A percentile compares a stretch with the other conserved stretches of the same genome.
Conservation (phyloP, 2,113 vertebrate species). For the Oreochromis spilurus region DNA sequence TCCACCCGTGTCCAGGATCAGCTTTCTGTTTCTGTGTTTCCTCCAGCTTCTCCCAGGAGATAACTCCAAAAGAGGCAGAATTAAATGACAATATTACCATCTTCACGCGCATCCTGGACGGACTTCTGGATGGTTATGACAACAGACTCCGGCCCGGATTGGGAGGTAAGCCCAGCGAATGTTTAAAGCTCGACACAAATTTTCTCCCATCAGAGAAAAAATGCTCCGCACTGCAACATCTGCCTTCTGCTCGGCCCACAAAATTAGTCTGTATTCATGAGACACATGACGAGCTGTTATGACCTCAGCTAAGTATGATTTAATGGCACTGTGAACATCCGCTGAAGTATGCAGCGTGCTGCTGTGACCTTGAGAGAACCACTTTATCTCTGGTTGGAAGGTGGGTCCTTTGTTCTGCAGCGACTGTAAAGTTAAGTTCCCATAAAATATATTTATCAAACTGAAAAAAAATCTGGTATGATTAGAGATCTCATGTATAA, state of each 20-base stretch:
- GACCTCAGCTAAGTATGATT: slow-evolving; percentile 33
- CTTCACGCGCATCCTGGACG: slow-evolving; percentile 93
- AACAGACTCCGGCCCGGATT: slow-evolving; percentile 91
- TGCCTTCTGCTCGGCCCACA: neutral
- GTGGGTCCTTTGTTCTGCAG: slow-evolving; percentile 43
- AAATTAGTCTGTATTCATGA: neutral
- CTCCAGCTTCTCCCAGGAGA: slow-evolving; percentile 83
- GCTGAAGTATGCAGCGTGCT: neutral
- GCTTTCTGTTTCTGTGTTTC: neutral
- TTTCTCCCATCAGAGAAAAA: neutral
- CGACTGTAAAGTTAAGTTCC: neutral
- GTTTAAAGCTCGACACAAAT: neutral
- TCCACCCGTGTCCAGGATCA: neutral
- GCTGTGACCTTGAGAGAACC: slow-evolving; percentile 53
- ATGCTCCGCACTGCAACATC: neutral
- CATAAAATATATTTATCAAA: neutral
- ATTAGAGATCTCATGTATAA: neutral
- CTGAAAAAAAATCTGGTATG: neutral
- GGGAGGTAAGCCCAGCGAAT: slow-evolving; percentile 75
- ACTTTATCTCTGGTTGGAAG: slow-evolving; percentile 5
- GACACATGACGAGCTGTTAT: slow-evolving; percentile 15
- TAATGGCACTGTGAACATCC: slow-evolving; percentile 1
- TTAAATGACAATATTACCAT: slow-evolving; percentile 93
- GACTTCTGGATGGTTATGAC: slow-evolving; percentile 93
- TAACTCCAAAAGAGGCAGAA: slow-evolving; percentile 80